phyloP scores from a whole-genome alignment of 2,113 vertebrate species.

The Melanostigma gelatinosum region DNA sequence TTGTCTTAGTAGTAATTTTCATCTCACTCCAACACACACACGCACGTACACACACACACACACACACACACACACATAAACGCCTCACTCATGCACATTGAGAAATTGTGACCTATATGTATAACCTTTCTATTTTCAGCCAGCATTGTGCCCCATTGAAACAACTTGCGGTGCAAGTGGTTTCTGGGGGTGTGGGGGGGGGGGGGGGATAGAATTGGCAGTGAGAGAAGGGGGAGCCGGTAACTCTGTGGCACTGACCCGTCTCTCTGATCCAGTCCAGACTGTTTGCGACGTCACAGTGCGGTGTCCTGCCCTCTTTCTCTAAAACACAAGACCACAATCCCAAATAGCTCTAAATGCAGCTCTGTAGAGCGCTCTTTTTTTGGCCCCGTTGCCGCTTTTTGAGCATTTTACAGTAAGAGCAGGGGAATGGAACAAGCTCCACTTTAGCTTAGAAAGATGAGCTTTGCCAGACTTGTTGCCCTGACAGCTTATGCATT shows the following conservation, averaged over 20 bases:
- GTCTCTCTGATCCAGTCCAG: slow-evolving; percentile 79
- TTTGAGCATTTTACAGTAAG: slow-evolving; percentile 67
- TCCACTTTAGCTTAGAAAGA: slow-evolving; percentile 46
- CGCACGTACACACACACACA: neutral
- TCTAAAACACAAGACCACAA: slow-evolving; percentile 76
- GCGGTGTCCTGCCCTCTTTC: slow-evolving; percentile 69
- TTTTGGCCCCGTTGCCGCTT: slow-evolving; percentile 55
- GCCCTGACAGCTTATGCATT: slow-evolving; percentile 53
- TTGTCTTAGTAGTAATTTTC: neutral
- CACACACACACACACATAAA: slow-evolving; percentile 41
- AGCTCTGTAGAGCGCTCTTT: slow-evolving; percentile 56
- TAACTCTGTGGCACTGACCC: slow-evolving; percentile 60
- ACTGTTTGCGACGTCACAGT: slow-evolving; percentile 73
- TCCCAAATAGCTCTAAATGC: slow-evolving; percentile 76
- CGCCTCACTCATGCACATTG: slow-evolving; percentile 47
- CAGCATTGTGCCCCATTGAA: slow-evolving; percentile 63
- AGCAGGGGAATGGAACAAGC: slow-evolving; percentile 64
- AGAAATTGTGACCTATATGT: slow-evolving; percentile 69
- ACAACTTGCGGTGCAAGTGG: slow-evolving; percentile 73
- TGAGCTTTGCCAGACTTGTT: slow-evolving; percentile 71
- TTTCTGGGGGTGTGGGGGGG: slow-evolving; percentile 59
- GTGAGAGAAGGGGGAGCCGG: slow-evolving; percentile 29
- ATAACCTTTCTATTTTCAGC: slow-evolving; percentile 73
- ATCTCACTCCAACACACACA: neutral
- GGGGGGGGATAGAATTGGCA: slow-evolving; percentile 61